Base-by-base conservation (phyloP, 1,140 invertebrate species). In the Saccostrea cuccullata region DNA sequence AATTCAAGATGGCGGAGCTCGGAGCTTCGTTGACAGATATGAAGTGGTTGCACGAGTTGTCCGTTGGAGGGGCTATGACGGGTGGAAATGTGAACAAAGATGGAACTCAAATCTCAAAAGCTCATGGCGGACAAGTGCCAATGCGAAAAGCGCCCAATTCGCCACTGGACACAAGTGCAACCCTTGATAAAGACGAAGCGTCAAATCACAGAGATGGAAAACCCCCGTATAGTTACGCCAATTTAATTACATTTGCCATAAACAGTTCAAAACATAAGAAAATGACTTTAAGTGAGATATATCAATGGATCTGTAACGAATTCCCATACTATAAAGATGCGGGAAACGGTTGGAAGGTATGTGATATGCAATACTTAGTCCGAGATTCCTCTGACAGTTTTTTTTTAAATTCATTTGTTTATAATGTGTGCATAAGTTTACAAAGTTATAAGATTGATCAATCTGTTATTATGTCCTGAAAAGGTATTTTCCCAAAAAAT, bases 321-420 rank as follows among this genome's bases (percentile, higher is more conserved):
- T 96, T 95, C 93, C 95, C 95, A 3, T 96, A 97, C 92, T 97
- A 97, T 92, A 96, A 96, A 93, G 96, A 96, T 91, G 96, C 96
- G 60, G 96, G 96, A 13, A 96, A 96, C 91, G 96, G 96, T 20
- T 97, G 97, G 97, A 97, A 97, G 96, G 97, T 97, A 95, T 95
- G 95, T 36, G 13, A 5, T 55, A 20, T 84, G 82, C 17, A 84
- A 55, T 56, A 55, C 40, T 3, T 23, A 47, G 55, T 56, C 40
- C 40, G 82, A 56, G 70, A 77, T 77, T 77, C 70, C 70, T 77
- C 70, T 36, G 70, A 30, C 47, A 47, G 5, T 47, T 47, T 47
- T 47, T 47, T 47, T 47, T 36, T n/a, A n/a, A n/a, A 36, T 36
- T 47, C 47, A 47, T 47, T 6, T 47, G 47, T 47, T 2, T 47